Evolutionary conservation across 2,113 vertebrate genomes (phyloP).

Genomic region (Ondatra zibethicus): DNA sequence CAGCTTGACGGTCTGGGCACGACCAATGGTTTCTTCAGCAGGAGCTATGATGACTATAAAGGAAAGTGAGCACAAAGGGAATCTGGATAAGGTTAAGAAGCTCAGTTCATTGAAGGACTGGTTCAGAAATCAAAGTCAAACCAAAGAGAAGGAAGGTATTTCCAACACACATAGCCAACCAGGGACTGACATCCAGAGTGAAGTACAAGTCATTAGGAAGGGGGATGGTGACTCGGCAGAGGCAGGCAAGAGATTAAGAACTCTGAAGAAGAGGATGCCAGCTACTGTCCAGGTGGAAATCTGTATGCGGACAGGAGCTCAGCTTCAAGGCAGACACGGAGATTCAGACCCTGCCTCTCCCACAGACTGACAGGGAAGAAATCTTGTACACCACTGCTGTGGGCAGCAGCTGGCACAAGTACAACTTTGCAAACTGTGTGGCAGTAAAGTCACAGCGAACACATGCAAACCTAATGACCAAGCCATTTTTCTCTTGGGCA

Average conservation of each 20-base stretch:
- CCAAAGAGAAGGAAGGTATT: background rate
- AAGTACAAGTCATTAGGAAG: background rate
- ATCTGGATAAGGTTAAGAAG: background rate
- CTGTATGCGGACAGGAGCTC: background rate
- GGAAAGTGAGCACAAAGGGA: background rate
- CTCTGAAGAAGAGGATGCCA: background rate
- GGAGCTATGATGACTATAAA: background rate
- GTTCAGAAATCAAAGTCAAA: background rate
- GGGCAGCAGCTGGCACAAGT: too few relatives aligned
- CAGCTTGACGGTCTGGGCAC: background rate
- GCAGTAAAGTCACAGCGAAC: background rate
- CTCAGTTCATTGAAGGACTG: background rate
- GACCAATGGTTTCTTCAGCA: background rate
- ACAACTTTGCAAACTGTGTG: background rate
- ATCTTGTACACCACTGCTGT: background rate
- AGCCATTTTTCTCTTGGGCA: background rate
- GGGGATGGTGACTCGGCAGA: background rate
- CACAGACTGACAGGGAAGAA: background rate
- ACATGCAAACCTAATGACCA: background rate
- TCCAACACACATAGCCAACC: background rate
- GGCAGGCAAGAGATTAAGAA: background rate
- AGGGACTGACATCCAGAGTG: background rate
- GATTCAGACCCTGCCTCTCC: background rate
- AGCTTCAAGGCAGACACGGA: background rate
- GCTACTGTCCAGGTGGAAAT: background rate